Evolutionary conservation across 1,140 invertebrate species (phyloP).

Genomic region (Reticulitermes speratus): DNA sequence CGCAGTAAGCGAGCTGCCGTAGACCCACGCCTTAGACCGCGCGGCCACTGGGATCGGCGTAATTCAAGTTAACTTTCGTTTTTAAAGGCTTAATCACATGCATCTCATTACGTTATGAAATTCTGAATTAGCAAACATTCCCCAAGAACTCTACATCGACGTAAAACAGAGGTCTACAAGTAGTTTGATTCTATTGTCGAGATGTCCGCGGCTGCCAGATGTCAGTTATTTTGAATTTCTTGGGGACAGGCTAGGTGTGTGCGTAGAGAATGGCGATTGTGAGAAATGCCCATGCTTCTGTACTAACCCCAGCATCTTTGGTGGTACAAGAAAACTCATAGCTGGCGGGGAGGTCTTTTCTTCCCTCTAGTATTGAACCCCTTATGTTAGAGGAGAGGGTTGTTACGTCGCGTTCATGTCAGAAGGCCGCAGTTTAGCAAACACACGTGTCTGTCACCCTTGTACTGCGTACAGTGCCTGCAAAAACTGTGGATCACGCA

Average conservation of each 20-base stretch:
- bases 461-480: not conserved
- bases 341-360: not conserved
- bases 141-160: not conserved
- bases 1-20: too few species aligned
- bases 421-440: slow-evolving; percentile 12
- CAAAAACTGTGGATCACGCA: not conserved
- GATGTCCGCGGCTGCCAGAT: not conserved
- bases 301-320: not conserved
- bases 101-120: too few species aligned
- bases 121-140: not conserved
- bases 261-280: not conserved
- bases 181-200: not conserved
- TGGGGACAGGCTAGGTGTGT: not conserved
- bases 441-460: slow-evolving; percentile 12
- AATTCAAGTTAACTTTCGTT: too few species aligned
- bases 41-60: too few species aligned
- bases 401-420: not conserved
- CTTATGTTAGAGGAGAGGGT: not conserved
- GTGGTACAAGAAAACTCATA: slow-evolving; percentile 7
- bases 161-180: not conserved
- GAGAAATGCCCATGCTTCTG: not conserved
- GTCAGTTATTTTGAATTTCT: slow-evolving; percentile 16
- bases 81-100: too few species aligned
- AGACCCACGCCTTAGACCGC: too few species aligned
- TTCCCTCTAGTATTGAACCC: not conserved